Percentiles rank a stretch among this genome's conserved stretches.
phyloP scores from a whole-genome alignment of 1,140 invertebrate genomes.

The Euglossa dilemma region DNA sequence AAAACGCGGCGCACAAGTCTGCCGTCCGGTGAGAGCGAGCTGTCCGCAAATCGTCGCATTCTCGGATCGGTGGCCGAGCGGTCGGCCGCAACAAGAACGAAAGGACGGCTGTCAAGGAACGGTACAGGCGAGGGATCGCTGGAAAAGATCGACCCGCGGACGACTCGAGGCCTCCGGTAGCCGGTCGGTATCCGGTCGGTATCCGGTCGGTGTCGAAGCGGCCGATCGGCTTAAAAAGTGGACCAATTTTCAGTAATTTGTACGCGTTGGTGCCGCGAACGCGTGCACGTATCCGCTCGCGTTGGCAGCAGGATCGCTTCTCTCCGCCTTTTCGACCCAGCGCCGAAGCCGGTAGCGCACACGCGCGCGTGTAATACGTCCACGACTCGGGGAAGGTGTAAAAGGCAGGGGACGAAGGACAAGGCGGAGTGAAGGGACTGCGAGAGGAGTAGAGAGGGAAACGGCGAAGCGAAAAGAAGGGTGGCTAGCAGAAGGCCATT shows the following conservation, averaged over 20 bases:
- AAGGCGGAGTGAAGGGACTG: slow-evolving; percentile 20
- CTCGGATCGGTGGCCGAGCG: slow-evolving; percentile 10
- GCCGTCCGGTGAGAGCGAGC: no score
- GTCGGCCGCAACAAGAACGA: slow-evolving; percentile 5
- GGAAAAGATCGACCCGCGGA: slow-evolving; percentile 35
- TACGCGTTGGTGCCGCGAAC: slow-evolving; percentile 61
- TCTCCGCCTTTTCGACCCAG: slow-evolving; percentile 1
- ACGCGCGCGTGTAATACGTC: background rate
- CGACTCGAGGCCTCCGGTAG: slow-evolving; percentile 35
- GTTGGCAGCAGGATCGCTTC: background rate
- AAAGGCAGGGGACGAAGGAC: slow-evolving; percentile 30
- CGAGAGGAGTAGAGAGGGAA: background rate
- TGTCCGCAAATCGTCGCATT: slow-evolving; percentile 32
- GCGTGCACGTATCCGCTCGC: slow-evolving; percentile 50
- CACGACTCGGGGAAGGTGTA: no score
- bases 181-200: slow-evolving; percentile 25
- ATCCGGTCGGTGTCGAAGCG: slow-evolving; percentile 41
- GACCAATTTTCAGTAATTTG: slow-evolving; percentile 77
- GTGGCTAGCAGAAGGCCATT: slow-evolving; percentile 51
- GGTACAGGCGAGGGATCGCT: slow-evolving; percentile 38
- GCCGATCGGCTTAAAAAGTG: slow-evolving; percentile 66
- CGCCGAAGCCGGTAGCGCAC: slow-evolving; percentile 32
- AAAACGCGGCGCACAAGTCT: background rate
- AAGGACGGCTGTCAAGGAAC: slow-evolving; percentile 10
- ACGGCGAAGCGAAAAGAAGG: background rate